phyloP scores from a whole-genome alignment of 1,140 invertebrate genomes.

The Trichonephila inaurata region DNA sequence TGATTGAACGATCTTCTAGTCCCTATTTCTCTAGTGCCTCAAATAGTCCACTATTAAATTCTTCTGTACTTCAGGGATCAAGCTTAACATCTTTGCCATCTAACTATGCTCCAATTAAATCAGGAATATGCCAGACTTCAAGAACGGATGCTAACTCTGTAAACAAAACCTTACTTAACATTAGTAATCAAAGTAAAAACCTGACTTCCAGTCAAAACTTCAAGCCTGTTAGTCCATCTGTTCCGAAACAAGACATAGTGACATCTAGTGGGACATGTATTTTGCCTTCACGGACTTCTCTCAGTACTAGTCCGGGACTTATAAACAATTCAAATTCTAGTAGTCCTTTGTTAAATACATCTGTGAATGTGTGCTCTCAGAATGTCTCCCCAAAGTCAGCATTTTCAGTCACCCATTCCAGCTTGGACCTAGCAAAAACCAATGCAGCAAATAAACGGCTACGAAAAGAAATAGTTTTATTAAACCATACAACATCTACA shows the following conservation, averaged over 20 bases:
- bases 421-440: slow-evolving; percentile 82
- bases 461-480: slow-evolving; percentile 82
- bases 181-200: slow-evolving; percentile 70
- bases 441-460: slow-evolving; percentile 85
- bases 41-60: slow-evolving; percentile 75
- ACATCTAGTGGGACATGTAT: slow-evolving; percentile 54
- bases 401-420: slow-evolving; percentile 69
- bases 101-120: slow-evolving; percentile 70
- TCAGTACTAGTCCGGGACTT: slow-evolving; percentile 55
- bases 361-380: slow-evolving; percentile 67
- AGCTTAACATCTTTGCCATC: slow-evolving; percentile 67
- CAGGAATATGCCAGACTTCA: not conserved
- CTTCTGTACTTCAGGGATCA: slow-evolving; percentile 68
- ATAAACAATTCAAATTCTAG: slow-evolving; percentile 55
- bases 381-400: slow-evolving; percentile 45
- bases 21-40: slow-evolving; percentile 78
- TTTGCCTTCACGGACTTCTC: slow-evolving; percentile 64
- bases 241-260: slow-evolving; percentile 2
- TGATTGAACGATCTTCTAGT: slow-evolving; percentile 76
- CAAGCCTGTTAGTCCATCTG: slow-evolving; percentile 77
- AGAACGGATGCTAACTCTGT: slow-evolving; percentile 46
- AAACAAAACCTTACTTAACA: slow-evolving; percentile 67
- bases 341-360: slow-evolving; percentile 19
- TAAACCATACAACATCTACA: slow-evolving; percentile 65
- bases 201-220: slow-evolving; percentile 67